Percentiles rank a stretch among this genome's conserved stretches.
Evolutionary conservation across 2,113 vertebrate species (phyloP).

Genomic region (Pseudopipra pipra): DNA sequence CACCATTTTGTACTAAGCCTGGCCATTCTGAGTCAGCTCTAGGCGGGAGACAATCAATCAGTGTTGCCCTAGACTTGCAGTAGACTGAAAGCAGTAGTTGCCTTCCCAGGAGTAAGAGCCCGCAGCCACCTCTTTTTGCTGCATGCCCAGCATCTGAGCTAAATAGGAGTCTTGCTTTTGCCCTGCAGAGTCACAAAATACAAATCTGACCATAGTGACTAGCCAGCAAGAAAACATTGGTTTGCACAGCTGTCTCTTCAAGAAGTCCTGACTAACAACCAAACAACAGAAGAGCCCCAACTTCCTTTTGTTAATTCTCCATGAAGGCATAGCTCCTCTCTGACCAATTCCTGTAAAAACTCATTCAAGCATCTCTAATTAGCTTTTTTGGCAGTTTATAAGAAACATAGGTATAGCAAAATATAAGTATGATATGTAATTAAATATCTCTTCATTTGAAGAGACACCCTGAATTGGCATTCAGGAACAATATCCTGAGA

Average conservation of each 20-base stretch:
- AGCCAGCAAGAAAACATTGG: background rate
- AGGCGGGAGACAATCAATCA: background rate
- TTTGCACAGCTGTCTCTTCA: constrained; percentile 21
- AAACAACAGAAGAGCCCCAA: background rate
- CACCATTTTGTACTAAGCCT: background rate
- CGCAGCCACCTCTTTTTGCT: background rate
- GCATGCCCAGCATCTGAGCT: fast-evolving
- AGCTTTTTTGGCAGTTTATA: background rate
- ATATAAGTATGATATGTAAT: background rate
- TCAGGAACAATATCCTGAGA: background rate
- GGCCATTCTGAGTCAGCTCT: background rate
- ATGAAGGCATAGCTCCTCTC: background rate
- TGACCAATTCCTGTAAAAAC: background rate
- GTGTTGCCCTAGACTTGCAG: background rate
- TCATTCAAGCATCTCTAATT: background rate
- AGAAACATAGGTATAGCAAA: background rate
- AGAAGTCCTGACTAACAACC: background rate
- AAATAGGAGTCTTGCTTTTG: background rate
- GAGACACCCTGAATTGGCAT: background rate
- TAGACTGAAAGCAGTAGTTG: background rate
- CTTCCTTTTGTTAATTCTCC: background rate
- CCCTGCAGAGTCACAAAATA: background rate
- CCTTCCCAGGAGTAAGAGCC: background rate
- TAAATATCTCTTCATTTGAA: background rate
- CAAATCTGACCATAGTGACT: background rate